Conservation (phyloP, 2,888 invertebrate genomes). For the Punctoribates punctum region DNA sequence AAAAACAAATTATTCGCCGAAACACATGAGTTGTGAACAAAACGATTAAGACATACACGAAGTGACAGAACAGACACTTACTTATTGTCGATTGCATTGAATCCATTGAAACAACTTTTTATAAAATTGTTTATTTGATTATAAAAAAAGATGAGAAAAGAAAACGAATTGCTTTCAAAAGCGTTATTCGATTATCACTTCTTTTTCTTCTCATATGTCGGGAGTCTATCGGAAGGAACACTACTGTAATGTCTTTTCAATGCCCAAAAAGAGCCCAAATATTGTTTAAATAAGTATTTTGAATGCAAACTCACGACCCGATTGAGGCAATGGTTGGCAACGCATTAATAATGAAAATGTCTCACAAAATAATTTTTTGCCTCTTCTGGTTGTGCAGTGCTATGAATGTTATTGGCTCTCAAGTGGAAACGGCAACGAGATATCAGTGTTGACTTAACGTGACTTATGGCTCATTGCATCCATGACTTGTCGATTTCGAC, state of each 20-base stretch:
- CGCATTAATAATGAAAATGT: slow-evolving; percentile 32
- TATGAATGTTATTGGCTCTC: slow-evolving; percentile 22
- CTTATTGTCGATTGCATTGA: not conserved
- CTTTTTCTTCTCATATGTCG: not conserved
- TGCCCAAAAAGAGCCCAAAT: slow-evolving; percentile 11
- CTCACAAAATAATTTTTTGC: not conserved
- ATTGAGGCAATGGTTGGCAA: slow-evolving; percentile 28
- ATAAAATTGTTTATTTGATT: not conserved
- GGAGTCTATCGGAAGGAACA: not conserved
- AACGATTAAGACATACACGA: not conserved
- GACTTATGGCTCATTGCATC: slow-evolving; percentile 34
- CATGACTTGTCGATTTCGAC: slow-evolving; percentile 19
- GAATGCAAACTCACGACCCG: slow-evolving; percentile 24
- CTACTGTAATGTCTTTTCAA: not conserved
- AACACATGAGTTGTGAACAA: not conserved
- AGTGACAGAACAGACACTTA: not conserved
- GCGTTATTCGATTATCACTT: not conserved
- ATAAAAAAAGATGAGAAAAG: not conserved
- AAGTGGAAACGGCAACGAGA: slow-evolving; percentile 29
- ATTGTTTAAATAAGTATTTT: slow-evolving; percentile 20
- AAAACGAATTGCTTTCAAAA: not conserved
- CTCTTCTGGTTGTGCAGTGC: not conserved
- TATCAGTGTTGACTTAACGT: slow-evolving; percentile 34
- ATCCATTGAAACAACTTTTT: not conserved
- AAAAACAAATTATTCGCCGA: not conserved